A percentile compares a stretch with the other conserved stretches of the same genome.
Evolutionary conservation across 1,140 invertebrate species (phyloP).

Genomic region (Achroia grisella): DNA sequence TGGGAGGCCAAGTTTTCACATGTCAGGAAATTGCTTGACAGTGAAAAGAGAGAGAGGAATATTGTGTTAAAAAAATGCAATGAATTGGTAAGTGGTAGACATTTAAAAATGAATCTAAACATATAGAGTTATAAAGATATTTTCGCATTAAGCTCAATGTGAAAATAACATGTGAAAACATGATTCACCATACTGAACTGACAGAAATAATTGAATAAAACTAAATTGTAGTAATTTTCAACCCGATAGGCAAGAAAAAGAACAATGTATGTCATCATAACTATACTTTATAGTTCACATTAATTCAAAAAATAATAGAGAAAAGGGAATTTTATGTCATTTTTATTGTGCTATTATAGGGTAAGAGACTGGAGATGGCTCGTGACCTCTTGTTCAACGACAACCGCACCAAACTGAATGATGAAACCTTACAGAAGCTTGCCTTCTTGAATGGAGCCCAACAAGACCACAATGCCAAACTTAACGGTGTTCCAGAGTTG

Average conservation of each 20-base stretch:
- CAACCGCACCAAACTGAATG: constrained; percentile 78
- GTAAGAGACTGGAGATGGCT: constrained; percentile 82
- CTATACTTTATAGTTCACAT: too few relatives aligned
- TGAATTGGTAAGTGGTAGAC: constrained; percentile 53
- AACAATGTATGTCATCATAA: too few relatives aligned
- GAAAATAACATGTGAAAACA: too few relatives aligned
- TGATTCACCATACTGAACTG: too few relatives aligned
- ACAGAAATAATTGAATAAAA: too few relatives aligned
- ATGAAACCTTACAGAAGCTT: constrained; percentile 87
- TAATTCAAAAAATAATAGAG: too few relatives aligned
- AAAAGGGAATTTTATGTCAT: too few relatives aligned
- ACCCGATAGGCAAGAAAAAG: too few relatives aligned
- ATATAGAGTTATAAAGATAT: too few relatives aligned
- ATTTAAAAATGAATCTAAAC: too few relatives aligned
- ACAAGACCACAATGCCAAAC: constrained; percentile 68
- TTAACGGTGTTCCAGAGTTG: constrained; percentile 80
- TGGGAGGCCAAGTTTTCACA: constrained; percentile 85
- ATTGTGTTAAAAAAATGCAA: constrained; percentile 62
- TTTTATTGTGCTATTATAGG: constrained; percentile 64
- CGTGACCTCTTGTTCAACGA: constrained; percentile 83
- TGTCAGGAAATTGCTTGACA: constrained; percentile 84
- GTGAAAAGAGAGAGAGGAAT: constrained; percentile 81
- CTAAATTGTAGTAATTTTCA: too few relatives aligned
- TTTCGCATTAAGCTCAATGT: too few relatives aligned
- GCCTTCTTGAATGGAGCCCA: constrained; percentile 80